Percentiles rank a stretch among this genome's conserved stretches.
Evolutionary conservation across 2,113 vertebrate genomes (phyloP).

Genomic region (Austrofundulus limnaeus): DNA sequence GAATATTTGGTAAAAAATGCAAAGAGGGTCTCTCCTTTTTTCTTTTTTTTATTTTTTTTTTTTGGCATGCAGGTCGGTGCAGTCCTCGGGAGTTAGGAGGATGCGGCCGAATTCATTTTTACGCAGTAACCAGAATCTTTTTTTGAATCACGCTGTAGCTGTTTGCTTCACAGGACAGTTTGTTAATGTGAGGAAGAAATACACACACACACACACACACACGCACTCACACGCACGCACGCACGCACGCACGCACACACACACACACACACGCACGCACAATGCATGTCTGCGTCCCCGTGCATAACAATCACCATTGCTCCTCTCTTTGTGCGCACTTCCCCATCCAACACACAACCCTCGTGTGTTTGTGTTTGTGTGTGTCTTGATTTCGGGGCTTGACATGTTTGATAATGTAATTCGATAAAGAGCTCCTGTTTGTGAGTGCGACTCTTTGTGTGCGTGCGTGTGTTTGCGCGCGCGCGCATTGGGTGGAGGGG

Average conservation of each 20-base stretch:
- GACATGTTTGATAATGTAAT: slow-evolving; percentile 69
- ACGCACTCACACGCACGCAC: neutral
- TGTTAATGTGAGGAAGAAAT: slow-evolving; percentile 9
- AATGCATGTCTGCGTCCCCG: slow-evolving; percentile 6
- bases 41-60: too few species aligned
- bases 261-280: neutral
- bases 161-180: slow-evolving; percentile 27
- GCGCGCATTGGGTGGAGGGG: slow-evolving; percentile 2
- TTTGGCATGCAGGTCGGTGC: slow-evolving; percentile 14
- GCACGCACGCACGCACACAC: neutral
- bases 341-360: slow-evolving; percentile 38
- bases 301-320: slow-evolving; percentile 18
- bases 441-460: slow-evolving; percentile 4
- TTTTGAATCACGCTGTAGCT: slow-evolving; percentile 29
- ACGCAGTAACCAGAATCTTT: slow-evolving; percentile 49
- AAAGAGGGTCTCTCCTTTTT: neutral
- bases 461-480: slow-evolving; percentile 2
- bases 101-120: slow-evolving; percentile 51
- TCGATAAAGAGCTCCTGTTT: slow-evolving; percentile 62
- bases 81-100: slow-evolving; percentile 20
- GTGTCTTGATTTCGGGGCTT: slow-evolving; percentile 53
- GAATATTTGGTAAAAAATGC: slow-evolving; percentile 15
- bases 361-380: slow-evolving; percentile 47
- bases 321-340: slow-evolving; percentile 20
- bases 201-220: neutral